These are phyloP conservation scores for Ianthella basta DNA, from an alignment of 37 sponge, comb jelly and placozoan genomes.

Conservation along the genomic window DNA sequence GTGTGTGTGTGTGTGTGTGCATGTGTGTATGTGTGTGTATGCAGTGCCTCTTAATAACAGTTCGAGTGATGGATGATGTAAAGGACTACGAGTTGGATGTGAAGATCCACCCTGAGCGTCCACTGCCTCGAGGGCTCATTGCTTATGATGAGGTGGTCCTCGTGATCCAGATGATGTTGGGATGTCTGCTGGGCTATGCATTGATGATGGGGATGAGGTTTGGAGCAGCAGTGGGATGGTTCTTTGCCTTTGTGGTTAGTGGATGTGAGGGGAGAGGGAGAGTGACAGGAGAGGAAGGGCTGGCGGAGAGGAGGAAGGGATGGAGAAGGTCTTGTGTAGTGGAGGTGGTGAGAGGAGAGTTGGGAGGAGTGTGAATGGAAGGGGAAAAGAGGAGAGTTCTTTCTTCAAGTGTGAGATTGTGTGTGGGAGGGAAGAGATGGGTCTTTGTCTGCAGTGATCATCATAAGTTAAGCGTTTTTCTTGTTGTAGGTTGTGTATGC, in stretches of 20 bases:
- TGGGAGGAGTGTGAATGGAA: not conserved
- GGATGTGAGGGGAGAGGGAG: too few relatives aligned
- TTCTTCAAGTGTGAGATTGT: not conserved
- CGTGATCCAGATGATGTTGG: constrained; percentile 44
- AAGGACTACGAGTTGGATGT: constrained; percentile 86
- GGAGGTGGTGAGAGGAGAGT: not conserved
- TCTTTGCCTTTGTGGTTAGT: constrained; percentile 54
- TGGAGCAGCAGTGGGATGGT: constrained; percentile 26
- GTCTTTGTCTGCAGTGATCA: too few relatives aligned
- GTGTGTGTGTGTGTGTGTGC: constrained; percentile 52
- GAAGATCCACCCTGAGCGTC: constrained; percentile 81
- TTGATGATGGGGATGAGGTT: constrained; percentile 45
- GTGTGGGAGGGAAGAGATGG: too few relatives aligned
- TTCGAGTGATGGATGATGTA: constrained; percentile 90
- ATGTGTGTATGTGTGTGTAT: constrained; percentile 49
- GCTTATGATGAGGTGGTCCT: constrained; percentile 48
- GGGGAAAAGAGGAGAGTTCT: not conserved
- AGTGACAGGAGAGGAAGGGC: not conserved
- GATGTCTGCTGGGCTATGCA: constrained; percentile 26
- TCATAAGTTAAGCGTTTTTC: too few relatives aligned
- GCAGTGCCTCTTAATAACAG: constrained; percentile 54
- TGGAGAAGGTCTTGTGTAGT: not conserved
- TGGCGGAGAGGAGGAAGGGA: not conserved
- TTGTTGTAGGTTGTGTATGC: constrained; percentile 57
- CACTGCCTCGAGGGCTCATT: constrained; percentile 78